Evolutionary conservation across 1,140 invertebrate genomes (phyloP), one percentile per base, ranked within the genome.

Genomic region (Macrocentrus cingulum): DNA sequence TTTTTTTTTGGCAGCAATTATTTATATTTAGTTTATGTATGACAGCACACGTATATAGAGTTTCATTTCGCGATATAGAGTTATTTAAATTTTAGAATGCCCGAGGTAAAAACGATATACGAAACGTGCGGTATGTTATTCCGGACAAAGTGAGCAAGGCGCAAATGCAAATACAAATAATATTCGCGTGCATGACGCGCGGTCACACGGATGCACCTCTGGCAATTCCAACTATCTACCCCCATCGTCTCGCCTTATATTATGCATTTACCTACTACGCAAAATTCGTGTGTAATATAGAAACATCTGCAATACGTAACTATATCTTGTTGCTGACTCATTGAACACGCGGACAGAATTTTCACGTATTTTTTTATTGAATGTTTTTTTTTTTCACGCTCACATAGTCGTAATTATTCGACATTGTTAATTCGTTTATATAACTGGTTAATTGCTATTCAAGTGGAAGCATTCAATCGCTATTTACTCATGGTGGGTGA

Each of bases 81-180:
- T 39, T 11, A 39, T 39, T 39, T 39, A 39, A 39, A 39, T 39
- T 39, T 15, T 13, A 39, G 9, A 39, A 39, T 39, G 36, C 36
- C 36, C 36, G 36, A 39, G 36, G 36, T 39, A 39, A 39, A 39
- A 39, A 39, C 13, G 36, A 39, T 39, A 29, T 29, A 39, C 36
- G 36, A 39, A 39, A 39, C 11, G 25, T 29, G 36, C 8, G 15
- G 15, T 13, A 13, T 39, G 36, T 13, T 39, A 39, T 39, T 39
- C 36, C 36, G 13, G 13, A 15, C 13, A 13, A 39, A 39, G 36
- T 39, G 36, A 39, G 36, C 36, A 13, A 39, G 36, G 36, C 36
- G 36, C 36, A 39, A 39, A 39, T 39, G 36, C 8, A 39, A 39
- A 39, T 39, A 39, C 36, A 39, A 39, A 39, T 39, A 39, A 39